A percentile compares a stretch with the other conserved stretches of the same genome.
Conservation (phyloP, 2,113 vertebrate species). For the Sprattus sprattus region DNA sequence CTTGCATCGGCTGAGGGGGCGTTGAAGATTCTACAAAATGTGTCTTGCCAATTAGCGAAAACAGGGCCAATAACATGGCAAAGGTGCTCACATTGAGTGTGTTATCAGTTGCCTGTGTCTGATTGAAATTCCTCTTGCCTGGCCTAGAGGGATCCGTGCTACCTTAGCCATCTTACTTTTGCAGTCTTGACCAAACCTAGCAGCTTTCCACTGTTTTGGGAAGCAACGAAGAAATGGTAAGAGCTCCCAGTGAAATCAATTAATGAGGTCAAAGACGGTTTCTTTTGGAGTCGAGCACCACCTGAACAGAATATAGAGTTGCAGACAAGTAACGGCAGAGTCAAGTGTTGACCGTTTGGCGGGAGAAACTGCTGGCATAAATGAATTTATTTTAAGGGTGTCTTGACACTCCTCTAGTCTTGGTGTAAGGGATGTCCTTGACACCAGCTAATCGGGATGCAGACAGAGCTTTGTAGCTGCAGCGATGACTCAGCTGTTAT, state of each 20-base stretch:
- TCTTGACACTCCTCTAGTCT: conserved; percentile 1
- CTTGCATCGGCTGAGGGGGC: not conserved
- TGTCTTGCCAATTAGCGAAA: not conserved
- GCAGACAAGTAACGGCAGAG: conserved; percentile 27
- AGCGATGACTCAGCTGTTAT: not conserved
- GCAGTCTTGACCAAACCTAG: conserved; percentile 25
- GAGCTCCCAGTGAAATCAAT: conserved; percentile 67
- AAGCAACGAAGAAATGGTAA: conserved; percentile 48
- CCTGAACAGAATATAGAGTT: conserved; percentile 60
- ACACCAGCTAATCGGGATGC: conserved; percentile 35
- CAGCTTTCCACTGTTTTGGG: conserved; percentile 35
- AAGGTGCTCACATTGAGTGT: not conserved
- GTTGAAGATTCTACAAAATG: not conserved
- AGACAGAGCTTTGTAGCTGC: conserved; percentile 7
- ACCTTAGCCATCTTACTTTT: conserved; percentile 46
- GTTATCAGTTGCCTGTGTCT: not conserved
- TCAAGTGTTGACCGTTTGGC: conserved; percentile 40
- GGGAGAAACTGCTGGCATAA: conserved; percentile 35
- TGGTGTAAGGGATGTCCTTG: conserved; percentile 31
- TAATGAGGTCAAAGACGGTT: conserved; percentile 60
- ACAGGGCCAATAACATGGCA: not conserved
- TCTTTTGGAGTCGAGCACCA: conserved; percentile 54
- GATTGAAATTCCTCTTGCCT: conserved; percentile 45
- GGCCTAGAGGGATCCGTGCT: conserved; percentile 32
- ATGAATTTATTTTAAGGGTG: conserved; percentile 37